Evolutionary conservation across 2,113 vertebrate species (phyloP).

Genomic region (Pterocles gutturalis): DNA sequence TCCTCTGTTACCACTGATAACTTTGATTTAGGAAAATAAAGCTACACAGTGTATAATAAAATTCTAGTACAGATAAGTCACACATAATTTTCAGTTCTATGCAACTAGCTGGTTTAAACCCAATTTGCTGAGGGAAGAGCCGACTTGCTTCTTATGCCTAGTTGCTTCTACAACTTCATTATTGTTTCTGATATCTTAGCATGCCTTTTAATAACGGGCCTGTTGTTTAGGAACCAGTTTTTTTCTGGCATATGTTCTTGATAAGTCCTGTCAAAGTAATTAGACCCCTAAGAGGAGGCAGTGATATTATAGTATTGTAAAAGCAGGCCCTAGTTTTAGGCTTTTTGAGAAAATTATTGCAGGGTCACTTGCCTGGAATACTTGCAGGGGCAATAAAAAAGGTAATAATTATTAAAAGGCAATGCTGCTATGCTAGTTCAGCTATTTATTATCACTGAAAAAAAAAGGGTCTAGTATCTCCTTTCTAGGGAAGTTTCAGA

Average conservation of each 20-base stretch:
- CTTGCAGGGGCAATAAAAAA: background rate
- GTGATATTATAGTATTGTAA: background rate
- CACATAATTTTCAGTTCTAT: background rate
- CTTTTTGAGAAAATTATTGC: background rate
- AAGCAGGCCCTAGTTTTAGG: background rate
- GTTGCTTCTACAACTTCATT: background rate
- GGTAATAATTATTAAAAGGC: background rate
- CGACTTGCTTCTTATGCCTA: background rate
- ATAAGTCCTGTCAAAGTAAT: background rate
- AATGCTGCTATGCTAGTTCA: background rate
- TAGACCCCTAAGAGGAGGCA: background rate
- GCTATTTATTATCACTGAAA: background rate
- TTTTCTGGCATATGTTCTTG: background rate
- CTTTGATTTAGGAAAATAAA: slow-evolving; percentile 8
- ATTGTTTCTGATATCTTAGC: background rate
- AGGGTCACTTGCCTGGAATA: background rate
- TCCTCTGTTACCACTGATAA: background rate
- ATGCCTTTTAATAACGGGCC: background rate
- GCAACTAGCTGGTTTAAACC: background rate
- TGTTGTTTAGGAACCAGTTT: background rate
- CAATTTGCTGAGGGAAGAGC: background rate
- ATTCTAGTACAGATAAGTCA: background rate
- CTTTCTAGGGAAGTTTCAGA: background rate
- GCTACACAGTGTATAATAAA: background rate
- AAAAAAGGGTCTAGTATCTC: background rate